Conservation (phyloP, 2,888 invertebrate species). For the Norana najaformis region DNA sequence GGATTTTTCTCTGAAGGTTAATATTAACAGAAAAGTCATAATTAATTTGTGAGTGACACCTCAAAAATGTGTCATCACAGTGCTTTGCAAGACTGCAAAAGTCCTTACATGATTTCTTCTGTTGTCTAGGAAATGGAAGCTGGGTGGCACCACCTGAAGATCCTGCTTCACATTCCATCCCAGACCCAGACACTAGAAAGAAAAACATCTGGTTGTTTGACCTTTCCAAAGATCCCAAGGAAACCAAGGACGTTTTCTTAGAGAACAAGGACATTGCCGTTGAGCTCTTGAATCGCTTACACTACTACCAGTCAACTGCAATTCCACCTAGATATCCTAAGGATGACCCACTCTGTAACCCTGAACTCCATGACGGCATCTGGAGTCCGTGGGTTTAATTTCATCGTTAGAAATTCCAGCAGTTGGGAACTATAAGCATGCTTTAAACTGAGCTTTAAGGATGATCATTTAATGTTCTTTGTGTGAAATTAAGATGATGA, state of each 20-base stretch:
- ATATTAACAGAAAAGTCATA: too few species aligned
- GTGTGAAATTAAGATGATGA: too few species aligned
- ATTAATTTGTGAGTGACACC: background rate
- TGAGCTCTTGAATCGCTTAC: slow-evolving; percentile 49
- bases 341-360: slow-evolving; percentile 51
- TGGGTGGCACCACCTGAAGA: slow-evolving; percentile 50
- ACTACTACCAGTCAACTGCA: slow-evolving; percentile 52
- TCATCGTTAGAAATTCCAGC: background rate
- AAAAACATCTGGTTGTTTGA: slow-evolving; percentile 60
- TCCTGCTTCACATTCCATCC: slow-evolving; percentile 25
- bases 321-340: slow-evolving; percentile 55
- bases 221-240: slow-evolving; percentile 54
- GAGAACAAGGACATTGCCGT: slow-evolving; percentile 48
- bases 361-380: slow-evolving; percentile 52
- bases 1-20: too few species aligned
- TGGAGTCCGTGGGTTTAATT: slow-evolving; percentile 56
- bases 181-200: slow-evolving; percentile 25
- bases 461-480: background rate
- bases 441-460: too few species aligned
- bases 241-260: slow-evolving; percentile 51
- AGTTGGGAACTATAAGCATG: background rate
- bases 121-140: slow-evolving; percentile 47
- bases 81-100: background rate
- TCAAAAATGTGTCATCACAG: background rate
- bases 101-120: slow-evolving; percentile 2